Conservation (phyloP, 2,888 invertebrate species). For the Amiota minor region DNA sequence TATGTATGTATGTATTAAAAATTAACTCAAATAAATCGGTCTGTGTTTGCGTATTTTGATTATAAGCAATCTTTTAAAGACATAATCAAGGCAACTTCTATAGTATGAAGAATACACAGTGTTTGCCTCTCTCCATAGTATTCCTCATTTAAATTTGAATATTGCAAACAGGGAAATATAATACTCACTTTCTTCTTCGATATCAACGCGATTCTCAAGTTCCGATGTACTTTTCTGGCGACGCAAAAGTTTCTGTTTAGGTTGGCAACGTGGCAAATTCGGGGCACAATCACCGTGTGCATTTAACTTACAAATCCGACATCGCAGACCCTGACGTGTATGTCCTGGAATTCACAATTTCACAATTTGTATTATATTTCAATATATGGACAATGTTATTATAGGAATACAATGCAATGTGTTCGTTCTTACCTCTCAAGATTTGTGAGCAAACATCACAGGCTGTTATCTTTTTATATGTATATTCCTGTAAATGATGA, state of each 20-base stretch:
- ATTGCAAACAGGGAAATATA: constrained; percentile 36
- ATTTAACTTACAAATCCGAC: constrained; percentile 92
- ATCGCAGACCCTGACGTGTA: constrained; percentile 91
- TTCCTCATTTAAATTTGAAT: constrained; percentile 27
- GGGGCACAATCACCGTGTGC: constrained; percentile 92
- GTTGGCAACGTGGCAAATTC: constrained; percentile 87
- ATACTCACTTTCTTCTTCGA: constrained; percentile 88
- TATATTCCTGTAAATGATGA: constrained; percentile 94
- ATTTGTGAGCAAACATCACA: constrained; percentile 96
- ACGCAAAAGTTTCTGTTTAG: constrained; percentile 86
- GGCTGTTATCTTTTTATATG: constrained; percentile 95
- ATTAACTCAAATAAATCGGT: constrained; percentile 7
- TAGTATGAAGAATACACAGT: too few species aligned
- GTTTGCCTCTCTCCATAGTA: background rate
- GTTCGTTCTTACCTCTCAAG: constrained; percentile 80
- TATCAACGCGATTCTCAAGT: constrained; percentile 82
- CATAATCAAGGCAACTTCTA: too few species aligned
- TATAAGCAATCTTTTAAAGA: too few species aligned
- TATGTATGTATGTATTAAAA: background rate
- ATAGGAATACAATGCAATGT: background rate
- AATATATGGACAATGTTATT: background rate
- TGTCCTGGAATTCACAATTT: constrained; percentile 78
- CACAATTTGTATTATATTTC: background rate
- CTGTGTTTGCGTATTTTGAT: background rate
- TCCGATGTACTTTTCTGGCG: constrained; percentile 92